Percentiles rank a stretch among this genome's conserved stretches.
These are phyloP conservation scores for Parelbella ahira DNA, from an alignment of 2,888 invertebrate genomes.

Conservation along the genomic window DNA sequence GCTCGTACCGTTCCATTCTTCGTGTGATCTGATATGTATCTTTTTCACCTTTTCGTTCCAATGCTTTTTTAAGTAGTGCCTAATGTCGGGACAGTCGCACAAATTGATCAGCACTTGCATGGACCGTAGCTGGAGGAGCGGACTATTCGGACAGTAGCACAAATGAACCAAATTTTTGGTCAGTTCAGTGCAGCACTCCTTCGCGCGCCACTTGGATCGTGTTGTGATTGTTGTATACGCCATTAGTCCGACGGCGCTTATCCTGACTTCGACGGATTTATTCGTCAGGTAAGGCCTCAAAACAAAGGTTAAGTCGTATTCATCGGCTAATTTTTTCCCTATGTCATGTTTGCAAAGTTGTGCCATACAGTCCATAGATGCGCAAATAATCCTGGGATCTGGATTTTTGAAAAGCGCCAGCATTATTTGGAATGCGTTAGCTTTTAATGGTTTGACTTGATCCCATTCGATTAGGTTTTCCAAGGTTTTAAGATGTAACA, in stretches of 20 bases:
- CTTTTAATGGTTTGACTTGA: slow-evolving; percentile 48
- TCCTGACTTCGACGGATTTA: slow-evolving; percentile 42
- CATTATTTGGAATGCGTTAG: slow-evolving; percentile 63
- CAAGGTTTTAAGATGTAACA: slow-evolving; percentile 56
- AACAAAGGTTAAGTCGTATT: slow-evolving; percentile 50
- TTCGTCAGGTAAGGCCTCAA: slow-evolving; percentile 41
- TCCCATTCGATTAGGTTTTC: slow-evolving; percentile 57
- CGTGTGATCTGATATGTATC: slow-evolving; percentile 49
- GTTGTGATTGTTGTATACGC: slow-evolving; percentile 57
- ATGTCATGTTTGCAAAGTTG: slow-evolving; percentile 63
- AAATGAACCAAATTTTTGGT: slow-evolving; percentile 47
- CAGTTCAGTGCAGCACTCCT: slow-evolving; percentile 48
- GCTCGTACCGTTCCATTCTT: slow-evolving; percentile 60
- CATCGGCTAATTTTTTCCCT: slow-evolving; percentile 56
- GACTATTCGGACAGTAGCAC: slow-evolving; percentile 43
- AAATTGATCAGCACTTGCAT: slow-evolving; percentile 65
- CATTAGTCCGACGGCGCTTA: slow-evolving; percentile 55
- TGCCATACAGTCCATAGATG: slow-evolving; percentile 60
- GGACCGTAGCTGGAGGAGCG: slow-evolving; percentile 50
- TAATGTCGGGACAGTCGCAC: slow-evolving; percentile 64
- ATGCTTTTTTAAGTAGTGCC: slow-evolving; percentile 47
- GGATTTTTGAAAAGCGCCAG: slow-evolving; percentile 43
- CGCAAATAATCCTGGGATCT: slow-evolving; percentile 46
- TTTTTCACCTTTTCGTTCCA: slow-evolving; percentile 44
- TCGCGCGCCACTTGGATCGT: slow-evolving; percentile 65